Percentiles rank a stretch among this genome's conserved stretches.
Conservation (phyloP, 2,797 vertebrate genomes). For the Centroberyx gerrardi region DNA sequence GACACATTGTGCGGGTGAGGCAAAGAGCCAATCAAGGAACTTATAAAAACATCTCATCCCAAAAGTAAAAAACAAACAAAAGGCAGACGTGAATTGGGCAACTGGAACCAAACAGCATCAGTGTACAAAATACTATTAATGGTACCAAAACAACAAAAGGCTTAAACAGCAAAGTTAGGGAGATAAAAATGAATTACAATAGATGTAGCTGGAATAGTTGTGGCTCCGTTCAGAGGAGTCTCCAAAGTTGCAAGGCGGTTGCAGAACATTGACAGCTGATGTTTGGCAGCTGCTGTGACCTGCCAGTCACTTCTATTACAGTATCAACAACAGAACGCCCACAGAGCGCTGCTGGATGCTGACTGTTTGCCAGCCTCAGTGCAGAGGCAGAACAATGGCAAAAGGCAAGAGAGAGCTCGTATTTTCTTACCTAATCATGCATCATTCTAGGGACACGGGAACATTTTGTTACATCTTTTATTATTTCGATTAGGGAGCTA, state of each 20-base stretch:
- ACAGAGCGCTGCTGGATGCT: conserved; percentile 70
- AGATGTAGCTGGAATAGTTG: neutral
- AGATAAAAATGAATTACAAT: no score
- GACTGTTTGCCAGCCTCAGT: conserved; percentile 67
- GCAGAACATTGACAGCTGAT: conserved; percentile 44
- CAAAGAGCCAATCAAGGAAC: no score
- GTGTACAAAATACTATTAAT: no score
- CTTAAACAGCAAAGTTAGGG: no score
- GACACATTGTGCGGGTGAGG: no score
- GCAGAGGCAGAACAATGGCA: conserved; percentile 62
- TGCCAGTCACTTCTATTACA: conserved; percentile 74
- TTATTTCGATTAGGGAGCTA: neutral
- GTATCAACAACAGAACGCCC: conserved; percentile 72
- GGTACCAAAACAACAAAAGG: no score
- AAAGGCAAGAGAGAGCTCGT: conserved; percentile 7
- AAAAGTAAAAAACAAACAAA: no score
- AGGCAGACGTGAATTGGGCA: no score
- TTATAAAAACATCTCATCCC: no score
- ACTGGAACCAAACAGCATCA: no score
- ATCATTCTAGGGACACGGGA: neutral
- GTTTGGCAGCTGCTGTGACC: conserved; percentile 71
- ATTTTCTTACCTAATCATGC: conserved; percentile 40
- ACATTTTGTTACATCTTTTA: neutral
- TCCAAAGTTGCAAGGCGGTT: conserved; percentile 35
- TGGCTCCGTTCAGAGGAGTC: conserved; percentile 31